A percentile compares a stretch with the other conserved stretches of the same genome.
phyloP scores from a whole-genome alignment of 2,888 invertebrate genomes.

The Nematopogon swammerdamellus region DNA sequence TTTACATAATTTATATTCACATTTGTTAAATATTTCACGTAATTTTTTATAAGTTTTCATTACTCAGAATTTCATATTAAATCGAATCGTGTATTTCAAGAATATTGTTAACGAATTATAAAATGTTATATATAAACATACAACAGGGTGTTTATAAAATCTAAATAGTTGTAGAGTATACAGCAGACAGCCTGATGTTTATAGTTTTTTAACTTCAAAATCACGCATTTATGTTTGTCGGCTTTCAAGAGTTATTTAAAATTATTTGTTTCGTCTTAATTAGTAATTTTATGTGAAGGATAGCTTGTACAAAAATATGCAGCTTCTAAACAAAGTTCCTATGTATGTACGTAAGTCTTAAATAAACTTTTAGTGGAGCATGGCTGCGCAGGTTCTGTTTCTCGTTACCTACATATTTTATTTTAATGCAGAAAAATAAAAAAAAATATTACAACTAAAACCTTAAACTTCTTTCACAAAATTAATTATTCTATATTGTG shows the following conservation, averaged over 20 bases:
- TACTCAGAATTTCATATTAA: too few relatives aligned
- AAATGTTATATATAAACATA: not conserved
- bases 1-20: too few relatives aligned
- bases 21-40: too few relatives aligned
- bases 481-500: too few relatives aligned
- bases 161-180: not conserved
- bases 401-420: too few relatives aligned
- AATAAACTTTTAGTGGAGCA: constrained; percentile 31
- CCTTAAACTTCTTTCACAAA: too few relatives aligned
- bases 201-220: not conserved
- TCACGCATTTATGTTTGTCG: not conserved
- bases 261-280: constrained; percentile 38
- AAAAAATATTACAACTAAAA: too few relatives aligned
- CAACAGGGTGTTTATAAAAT: not conserved
- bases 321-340: constrained; percentile 58
- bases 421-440: too few relatives aligned
- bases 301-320: constrained; percentile 55
- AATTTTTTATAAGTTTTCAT: too few relatives aligned
- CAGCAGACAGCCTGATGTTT: not conserved
- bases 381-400: not conserved
- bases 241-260: constrained; percentile 35
- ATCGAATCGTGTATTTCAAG: too few relatives aligned
- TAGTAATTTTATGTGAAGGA: constrained; percentile 54
- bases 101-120: too few relatives aligned
- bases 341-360: constrained; percentile 57